A percentile compares a stretch with the other conserved stretches of the same genome.
Conservation (phyloP, 1,140 invertebrate species). For the Brachionus koreanus region DNA sequence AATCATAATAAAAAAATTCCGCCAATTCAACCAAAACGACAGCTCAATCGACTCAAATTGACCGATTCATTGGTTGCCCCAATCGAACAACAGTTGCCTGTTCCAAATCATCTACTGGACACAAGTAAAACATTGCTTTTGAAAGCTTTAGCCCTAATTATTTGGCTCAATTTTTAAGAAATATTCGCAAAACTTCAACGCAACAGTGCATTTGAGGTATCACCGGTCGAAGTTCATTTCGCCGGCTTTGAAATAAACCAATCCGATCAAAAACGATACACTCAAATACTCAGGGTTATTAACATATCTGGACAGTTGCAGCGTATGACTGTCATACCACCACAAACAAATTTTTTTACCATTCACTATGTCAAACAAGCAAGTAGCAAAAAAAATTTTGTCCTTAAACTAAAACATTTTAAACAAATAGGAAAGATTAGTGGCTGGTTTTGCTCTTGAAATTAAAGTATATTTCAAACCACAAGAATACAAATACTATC, state of each 20-base stretch:
- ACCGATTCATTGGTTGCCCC: slow-evolving; percentile 50
- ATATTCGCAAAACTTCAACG: slow-evolving; percentile 54
- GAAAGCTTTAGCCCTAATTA: not conserved
- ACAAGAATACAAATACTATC: slow-evolving; percentile 58
- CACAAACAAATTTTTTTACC: slow-evolving; percentile 56
- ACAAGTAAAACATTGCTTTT: slow-evolving; percentile 51
- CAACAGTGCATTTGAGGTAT: slow-evolving; percentile 52
- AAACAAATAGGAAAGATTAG: not conserved
- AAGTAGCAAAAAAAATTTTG: not conserved
- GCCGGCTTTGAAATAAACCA: slow-evolving; percentile 55
- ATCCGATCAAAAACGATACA: slow-evolving; percentile 47
- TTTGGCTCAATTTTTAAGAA: slow-evolving; percentile 49
- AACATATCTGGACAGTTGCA: slow-evolving; percentile 57
- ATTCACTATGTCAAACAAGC: slow-evolving; percentile 55
- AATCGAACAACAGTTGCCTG: slow-evolving; percentile 47
- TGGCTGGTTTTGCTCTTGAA: slow-evolving; percentile 47
- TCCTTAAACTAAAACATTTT: not conserved
- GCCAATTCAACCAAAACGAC: not conserved
- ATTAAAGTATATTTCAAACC: slow-evolving; percentile 56
- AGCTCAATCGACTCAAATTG: not conserved
- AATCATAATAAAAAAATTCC: slow-evolving; percentile 35
- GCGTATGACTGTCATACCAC: slow-evolving; percentile 56
- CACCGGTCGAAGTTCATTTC: slow-evolving; percentile 55
- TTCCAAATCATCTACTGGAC: slow-evolving; percentile 56
- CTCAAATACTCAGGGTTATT: slow-evolving; percentile 49